Evolutionary conservation across 1,140 invertebrate genomes (phyloP).

Genomic region (Tetragonula clypearis): DNA sequence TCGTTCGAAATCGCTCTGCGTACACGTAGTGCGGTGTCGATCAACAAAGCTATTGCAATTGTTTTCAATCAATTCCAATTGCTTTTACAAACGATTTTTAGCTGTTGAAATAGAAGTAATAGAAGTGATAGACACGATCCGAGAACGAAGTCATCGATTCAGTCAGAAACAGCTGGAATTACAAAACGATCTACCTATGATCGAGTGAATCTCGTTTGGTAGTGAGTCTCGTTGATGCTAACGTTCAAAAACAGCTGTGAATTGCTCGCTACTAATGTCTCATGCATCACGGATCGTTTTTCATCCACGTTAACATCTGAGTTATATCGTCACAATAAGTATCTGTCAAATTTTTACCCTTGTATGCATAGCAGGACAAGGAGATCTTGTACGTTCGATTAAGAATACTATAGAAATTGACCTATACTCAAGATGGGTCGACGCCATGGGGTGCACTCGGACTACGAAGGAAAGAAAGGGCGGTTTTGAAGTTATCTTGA

Average conservation of each 20-base stretch:
- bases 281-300: background rate
- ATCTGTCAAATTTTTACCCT: background rate
- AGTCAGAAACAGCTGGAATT: slow-evolving; percentile 35
- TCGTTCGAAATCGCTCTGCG: no score
- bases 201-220: background rate
- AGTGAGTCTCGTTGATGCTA: background rate
- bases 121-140: slow-evolving; percentile 7
- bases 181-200: background rate
- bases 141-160: slow-evolving; percentile 47
- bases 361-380: background rate
- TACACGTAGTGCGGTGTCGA: no score
- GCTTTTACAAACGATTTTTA: no score
- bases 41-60: no score
- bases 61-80: no score
- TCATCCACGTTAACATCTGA: background rate
- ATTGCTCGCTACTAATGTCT: background rate
- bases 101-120: no score
- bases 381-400: background rate
- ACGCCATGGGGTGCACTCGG: slow-evolving; percentile 27
- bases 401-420: slow-evolving; percentile 10
- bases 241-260: background rate
- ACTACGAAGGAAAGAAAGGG: slow-evolving; percentile 9
- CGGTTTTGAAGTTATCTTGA: background rate
- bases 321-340: background rate
- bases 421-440: background rate